Evolutionary conservation across 2,888 invertebrate genomes (phyloP).

Genomic region (Sipha maydis): DNA sequence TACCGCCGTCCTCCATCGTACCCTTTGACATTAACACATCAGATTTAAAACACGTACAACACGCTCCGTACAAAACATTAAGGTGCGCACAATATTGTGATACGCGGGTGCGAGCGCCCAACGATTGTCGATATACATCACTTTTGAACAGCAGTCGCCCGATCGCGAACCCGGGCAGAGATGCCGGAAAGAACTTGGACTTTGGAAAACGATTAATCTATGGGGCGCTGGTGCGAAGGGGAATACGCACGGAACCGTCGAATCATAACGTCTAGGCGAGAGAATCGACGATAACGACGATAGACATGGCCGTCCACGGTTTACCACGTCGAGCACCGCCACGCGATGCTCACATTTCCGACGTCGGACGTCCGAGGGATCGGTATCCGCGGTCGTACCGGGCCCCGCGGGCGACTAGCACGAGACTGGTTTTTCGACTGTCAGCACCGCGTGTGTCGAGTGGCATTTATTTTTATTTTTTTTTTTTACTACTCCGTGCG

Average conservation of each 20-base stretch:
- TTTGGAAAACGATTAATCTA: no score
- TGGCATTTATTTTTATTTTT: constrained; percentile 15
- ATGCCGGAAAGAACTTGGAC: no score
- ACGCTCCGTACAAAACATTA: background rate
- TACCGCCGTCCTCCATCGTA: constrained; percentile 47
- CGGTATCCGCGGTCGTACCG: background rate
- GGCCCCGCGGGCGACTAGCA: constrained; percentile 9
- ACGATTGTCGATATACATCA: no score
- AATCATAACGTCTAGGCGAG: background rate
- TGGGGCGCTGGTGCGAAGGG: no score
- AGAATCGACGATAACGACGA: background rate
- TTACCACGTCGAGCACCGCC: no score
- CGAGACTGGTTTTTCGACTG: constrained; percentile 30
- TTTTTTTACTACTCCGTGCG: background rate
- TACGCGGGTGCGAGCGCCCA: constrained; percentile 1
- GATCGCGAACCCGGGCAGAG: no score
- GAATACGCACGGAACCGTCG: no score
- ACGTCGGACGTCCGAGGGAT: background rate
- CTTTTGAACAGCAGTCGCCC: no score
- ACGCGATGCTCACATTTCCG: no score
- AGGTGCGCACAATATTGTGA: background rate
- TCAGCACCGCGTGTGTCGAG: constrained; percentile 34
- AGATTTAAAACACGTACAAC: background rate
- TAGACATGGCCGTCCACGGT: background rate
- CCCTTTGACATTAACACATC: constrained; percentile 23